A percentile compares a stretch with the other conserved stretches of the same genome.
Conservation (phyloP, 2,888 invertebrate species). For the Napeogenes inachia region DNA sequence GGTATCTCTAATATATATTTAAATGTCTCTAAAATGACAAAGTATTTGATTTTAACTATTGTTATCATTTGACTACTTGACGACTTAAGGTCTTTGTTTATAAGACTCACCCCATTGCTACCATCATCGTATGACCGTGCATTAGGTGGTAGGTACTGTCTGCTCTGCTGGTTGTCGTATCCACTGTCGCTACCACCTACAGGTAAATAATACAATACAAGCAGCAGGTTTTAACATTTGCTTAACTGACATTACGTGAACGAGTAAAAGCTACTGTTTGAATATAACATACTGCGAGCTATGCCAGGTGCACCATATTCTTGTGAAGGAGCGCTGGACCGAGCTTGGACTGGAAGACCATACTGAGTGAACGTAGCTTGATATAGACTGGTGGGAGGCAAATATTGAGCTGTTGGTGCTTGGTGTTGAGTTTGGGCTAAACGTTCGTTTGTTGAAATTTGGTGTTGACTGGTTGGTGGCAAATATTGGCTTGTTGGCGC, state of each 20-base stretch:
- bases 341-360: conserved; percentile 32
- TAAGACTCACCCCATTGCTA: conserved; percentile 49
- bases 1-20: no score
- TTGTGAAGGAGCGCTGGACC: conserved; percentile 38
- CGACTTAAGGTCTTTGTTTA: background rate
- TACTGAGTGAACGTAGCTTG: conserved; percentile 35
- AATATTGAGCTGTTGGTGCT: conserved; percentile 34
- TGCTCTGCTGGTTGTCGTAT: conserved; percentile 33
- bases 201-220: background rate
- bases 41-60: no score
- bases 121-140: conserved; percentile 50
- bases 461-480: conserved; percentile 15
- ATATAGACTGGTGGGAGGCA: conserved; percentile 34
- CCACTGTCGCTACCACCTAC: conserved; percentile 30
- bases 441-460: conserved; percentile 15
- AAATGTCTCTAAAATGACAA: no score
- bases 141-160: conserved; percentile 59
- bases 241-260: no score
- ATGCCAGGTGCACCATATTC: conserved; percentile 52
- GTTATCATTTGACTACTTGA: no score
- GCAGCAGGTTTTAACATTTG: no score
- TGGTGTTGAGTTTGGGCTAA: conserved; percentile 33
- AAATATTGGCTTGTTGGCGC: conserved; percentile 29
- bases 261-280: background rate
- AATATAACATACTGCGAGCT: conserved; percentile 34